Conservation (phyloP, 1,140 invertebrate genomes). For the Adoxophyes honmai region DNA sequence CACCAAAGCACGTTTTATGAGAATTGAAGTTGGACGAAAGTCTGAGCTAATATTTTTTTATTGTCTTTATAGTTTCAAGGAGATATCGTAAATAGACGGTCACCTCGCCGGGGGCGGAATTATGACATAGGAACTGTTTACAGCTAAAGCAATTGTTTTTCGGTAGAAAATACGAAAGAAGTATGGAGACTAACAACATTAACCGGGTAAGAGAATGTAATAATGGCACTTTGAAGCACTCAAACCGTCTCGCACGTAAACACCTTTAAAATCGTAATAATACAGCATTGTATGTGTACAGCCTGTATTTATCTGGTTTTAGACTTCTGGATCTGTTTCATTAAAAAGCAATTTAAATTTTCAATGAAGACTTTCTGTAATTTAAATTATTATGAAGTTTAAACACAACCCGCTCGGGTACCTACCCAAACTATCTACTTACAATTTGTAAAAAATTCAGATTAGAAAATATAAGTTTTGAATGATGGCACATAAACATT, state of each 20-base stretch:
- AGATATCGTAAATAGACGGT: conserved; percentile 63
- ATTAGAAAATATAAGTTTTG: too few relatives aligned
- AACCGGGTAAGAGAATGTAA: conserved; percentile 60
- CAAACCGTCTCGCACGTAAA: conserved; percentile 23
- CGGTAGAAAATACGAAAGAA: conserved; percentile 32
- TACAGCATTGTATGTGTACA: too few relatives aligned
- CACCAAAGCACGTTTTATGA: conserved; percentile 37
- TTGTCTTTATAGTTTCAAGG: conserved; percentile 72
- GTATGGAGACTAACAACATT: conserved; percentile 58
- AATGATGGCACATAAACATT: too few relatives aligned
- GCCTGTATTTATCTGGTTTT: too few relatives aligned
- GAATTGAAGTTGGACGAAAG: conserved; percentile 26
- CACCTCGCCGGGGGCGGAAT: conserved; percentile 48
- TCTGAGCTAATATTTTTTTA: conserved; percentile 42
- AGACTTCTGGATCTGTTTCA: too few relatives aligned
- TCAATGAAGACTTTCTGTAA: too few relatives aligned
- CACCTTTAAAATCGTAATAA: conserved; percentile 23
- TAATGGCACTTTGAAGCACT: conserved; percentile 1
- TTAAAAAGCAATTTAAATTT: too few relatives aligned
- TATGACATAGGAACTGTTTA: conserved; percentile 54
- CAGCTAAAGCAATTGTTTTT: conserved; percentile 35
- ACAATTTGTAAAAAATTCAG: too few relatives aligned
- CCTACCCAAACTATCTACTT: too few relatives aligned
- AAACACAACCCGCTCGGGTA: too few relatives aligned
- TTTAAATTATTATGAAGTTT: too few relatives aligned